Percentiles rank a stretch among this genome's conserved stretches.
Conservation (phyloP, 2,113 vertebrate genomes). For the Oryzias javanicus region DNA sequence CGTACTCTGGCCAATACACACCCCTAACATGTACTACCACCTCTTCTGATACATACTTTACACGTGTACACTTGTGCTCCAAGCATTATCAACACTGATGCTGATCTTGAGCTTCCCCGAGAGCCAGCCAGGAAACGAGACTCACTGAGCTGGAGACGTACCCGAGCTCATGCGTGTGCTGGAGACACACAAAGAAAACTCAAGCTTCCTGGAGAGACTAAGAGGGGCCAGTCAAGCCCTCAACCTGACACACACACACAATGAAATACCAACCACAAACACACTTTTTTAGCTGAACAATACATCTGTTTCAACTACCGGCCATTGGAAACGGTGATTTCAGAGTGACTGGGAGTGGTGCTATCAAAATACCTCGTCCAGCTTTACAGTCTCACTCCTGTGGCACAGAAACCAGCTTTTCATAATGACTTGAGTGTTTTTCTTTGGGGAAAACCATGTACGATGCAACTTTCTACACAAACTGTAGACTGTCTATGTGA, state of each 20-base stretch:
- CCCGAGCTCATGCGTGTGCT: slow-evolving; percentile 15
- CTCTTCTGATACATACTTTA: slow-evolving; percentile 53
- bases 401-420: slow-evolving; percentile 44
- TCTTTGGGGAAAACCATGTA: too few relatives aligned
- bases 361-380: slow-evolving; percentile 60
- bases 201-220: slow-evolving; percentile 76
- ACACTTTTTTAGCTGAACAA: slow-evolving; percentile 62
- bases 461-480: too few relatives aligned
- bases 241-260: slow-evolving; percentile 56
- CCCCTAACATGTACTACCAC: slow-evolving; percentile 25
- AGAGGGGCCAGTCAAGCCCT: slow-evolving; percentile 64
- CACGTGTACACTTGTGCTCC: slow-evolving; percentile 11
- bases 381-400: slow-evolving; percentile 59
- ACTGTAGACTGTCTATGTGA: neutral
- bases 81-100: slow-evolving; percentile 30
- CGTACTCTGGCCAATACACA: too few relatives aligned
- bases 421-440: slow-evolving; percentile 53
- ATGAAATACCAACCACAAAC: slow-evolving; percentile 6
- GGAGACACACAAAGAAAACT: slow-evolving; percentile 41
- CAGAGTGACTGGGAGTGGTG: slow-evolving; percentile 56
- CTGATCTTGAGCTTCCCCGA: slow-evolving; percentile 61
- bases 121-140: slow-evolving; percentile 70
- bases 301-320: slow-evolving; percentile 61
- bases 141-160: slow-evolving; percentile 60
- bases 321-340: slow-evolving; percentile 61